Evolutionary conservation across 2,888 invertebrate genomes (phyloP).

Genomic region (Catocala nupta): DNA sequence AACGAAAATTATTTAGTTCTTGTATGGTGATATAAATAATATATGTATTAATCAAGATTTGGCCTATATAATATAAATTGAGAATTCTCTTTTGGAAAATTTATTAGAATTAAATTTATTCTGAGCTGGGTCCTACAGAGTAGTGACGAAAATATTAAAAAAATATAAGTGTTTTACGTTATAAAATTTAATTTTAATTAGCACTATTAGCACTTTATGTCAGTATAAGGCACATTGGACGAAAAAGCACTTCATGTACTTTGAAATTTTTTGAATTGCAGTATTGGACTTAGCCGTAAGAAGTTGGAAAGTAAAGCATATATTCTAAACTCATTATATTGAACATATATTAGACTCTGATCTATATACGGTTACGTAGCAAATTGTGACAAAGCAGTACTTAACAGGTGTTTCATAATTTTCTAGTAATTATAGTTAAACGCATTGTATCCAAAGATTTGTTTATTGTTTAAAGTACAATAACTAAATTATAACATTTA

Average conservation of each 20-base stretch:
- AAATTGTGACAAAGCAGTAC: conserved; percentile 55
- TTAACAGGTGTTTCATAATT: conserved; percentile 60
- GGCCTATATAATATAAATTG: conserved; percentile 65
- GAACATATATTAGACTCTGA: conserved; percentile 64
- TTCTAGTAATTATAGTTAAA: conserved; percentile 67
- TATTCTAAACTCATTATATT: conserved; percentile 83
- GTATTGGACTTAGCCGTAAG: conserved; percentile 53
- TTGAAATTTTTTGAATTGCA: conserved; percentile 46
- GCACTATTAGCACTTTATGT: conserved; percentile 61
- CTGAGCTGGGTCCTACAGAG: conserved; percentile 36
- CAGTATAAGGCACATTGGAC: conserved; percentile 58
- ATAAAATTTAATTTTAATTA: conserved; percentile 49
- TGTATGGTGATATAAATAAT: conserved; percentile 63
- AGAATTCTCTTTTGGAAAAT: conserved; percentile 52
- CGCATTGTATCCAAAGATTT: conserved; percentile 78
- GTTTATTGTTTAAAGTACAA: conserved; percentile 81
- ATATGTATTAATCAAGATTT: conserved; percentile 57
- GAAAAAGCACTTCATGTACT: conserved; percentile 53
- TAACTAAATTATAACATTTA: conserved; percentile 78
- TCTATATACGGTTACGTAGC: conserved; percentile 58
- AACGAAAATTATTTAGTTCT: conserved; percentile 53
- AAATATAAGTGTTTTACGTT: conserved; percentile 36
- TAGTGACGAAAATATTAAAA: conserved; percentile 32
- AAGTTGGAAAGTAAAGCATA: conserved; percentile 76
- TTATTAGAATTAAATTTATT: conserved; percentile 48